Percentiles rank a stretch among this genome's conserved stretches.
phyloP scores from a whole-genome alignment of 2,888 invertebrate species.

The Noctua janthina region DNA sequence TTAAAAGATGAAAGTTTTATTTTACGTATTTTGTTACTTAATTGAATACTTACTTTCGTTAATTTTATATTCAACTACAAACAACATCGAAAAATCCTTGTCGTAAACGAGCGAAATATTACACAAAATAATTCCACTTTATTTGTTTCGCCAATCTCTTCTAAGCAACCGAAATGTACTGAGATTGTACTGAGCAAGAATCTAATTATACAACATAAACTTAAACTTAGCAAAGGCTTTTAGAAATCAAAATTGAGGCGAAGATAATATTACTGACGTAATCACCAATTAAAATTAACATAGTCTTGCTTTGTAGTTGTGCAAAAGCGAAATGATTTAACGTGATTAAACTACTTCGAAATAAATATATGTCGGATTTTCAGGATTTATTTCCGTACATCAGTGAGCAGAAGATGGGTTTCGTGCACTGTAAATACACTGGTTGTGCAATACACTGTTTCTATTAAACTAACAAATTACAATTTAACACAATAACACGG shows the following conservation, averaged over 20 bases:
- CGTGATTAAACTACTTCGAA: background rate
- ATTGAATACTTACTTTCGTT: too few species aligned
- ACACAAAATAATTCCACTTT: background rate
- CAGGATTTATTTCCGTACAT: too few species aligned
- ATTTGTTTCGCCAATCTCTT: background rate
- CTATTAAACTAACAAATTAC: too few species aligned
- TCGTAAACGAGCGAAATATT: too few species aligned
- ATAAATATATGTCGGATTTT: background rate
- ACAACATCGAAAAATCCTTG: too few species aligned
- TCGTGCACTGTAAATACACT: too few species aligned
- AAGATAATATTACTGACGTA: background rate
- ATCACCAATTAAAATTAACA: slow-evolving; percentile 26
- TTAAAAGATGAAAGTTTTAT: too few species aligned
- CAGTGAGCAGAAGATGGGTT: too few species aligned
- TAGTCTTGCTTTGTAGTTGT: slow-evolving; percentile 11
- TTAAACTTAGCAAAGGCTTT: slow-evolving; percentile 16
- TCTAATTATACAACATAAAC: slow-evolving; percentile 15
- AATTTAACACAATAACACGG: too few species aligned
- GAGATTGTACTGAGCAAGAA: background rate
- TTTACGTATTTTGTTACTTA: too few species aligned
- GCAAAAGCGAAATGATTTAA: slow-evolving; percentile 17
- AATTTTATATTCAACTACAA: too few species aligned
- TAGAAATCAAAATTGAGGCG: slow-evolving; percentile 27
- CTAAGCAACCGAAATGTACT: background rate
- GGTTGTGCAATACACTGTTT: too few species aligned